These are phyloP conservation scores for Drosophila navojoa DNA, from an alignment of 1,140 invertebrate genomes.

Conservation along the genomic window DNA sequence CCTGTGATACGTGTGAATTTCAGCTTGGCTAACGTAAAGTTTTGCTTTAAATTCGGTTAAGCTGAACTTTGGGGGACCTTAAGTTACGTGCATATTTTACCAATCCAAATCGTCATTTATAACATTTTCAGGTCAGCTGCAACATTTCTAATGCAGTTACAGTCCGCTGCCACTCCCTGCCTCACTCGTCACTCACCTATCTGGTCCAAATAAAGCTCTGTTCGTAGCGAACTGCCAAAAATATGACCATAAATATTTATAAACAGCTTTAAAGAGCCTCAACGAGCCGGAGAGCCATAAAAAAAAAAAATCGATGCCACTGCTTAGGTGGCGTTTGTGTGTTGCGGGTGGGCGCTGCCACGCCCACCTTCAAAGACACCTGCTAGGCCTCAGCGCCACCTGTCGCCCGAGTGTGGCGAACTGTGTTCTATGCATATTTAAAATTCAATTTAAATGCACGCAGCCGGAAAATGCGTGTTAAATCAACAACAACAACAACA, in stretches of 20 bases:
- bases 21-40: not conserved
- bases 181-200: not conserved
- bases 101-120: constrained; percentile 5
- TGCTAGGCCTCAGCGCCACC: constrained; percentile 3
- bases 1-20: not conserved
- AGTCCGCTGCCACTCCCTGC: not conserved
- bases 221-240: constrained; percentile 28
- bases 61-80: not conserved
- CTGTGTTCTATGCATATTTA: constrained; percentile 67
- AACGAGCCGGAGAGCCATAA: constrained; percentile 41
- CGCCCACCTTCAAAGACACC: not conserved
- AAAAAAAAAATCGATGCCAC: constrained; percentile 77
- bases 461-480: constrained; percentile 59
- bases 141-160: constrained; percentile 18
- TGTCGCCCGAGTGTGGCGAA: constrained; percentile 6
- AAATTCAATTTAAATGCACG: constrained; percentile 80
- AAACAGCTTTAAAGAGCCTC: constrained; percentile 53
- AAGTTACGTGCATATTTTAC: not conserved
- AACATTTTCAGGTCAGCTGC: constrained; percentile 2
- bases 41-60: not conserved
- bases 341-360: not conserved
- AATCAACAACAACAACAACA: constrained; percentile 38
- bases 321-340: constrained; percentile 51
- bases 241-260: constrained; percentile 70
- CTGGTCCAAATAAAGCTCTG: too few species aligned